Evolutionary conservation across 1,140 invertebrate species (phyloP).

Genomic region (Holcopasites calliopsidis): DNA sequence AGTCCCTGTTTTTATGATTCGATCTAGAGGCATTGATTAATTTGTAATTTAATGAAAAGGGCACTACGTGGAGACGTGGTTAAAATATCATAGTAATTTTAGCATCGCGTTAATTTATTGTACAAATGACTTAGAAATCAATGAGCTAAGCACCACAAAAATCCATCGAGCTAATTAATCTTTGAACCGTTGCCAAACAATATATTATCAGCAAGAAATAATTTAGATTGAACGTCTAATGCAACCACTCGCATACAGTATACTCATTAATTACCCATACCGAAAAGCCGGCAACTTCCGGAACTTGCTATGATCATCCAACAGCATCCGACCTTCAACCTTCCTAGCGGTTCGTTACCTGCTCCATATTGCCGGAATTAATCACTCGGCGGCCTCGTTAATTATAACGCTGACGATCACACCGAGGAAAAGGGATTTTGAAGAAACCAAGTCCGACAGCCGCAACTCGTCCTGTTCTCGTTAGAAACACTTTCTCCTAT

Average conservation of each 20-base stretch:
- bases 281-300: not conserved
- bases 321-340: not conserved
- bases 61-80: not conserved
- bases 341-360: not conserved
- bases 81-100: too few relatives aligned
- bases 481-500: constrained; percentile 25
- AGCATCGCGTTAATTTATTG: too few relatives aligned
- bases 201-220: not conserved
- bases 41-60: not conserved
- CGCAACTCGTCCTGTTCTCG: constrained; percentile 1
- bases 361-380: constrained; percentile 11
- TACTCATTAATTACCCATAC: not conserved
- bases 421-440: not conserved
- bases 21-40: too few relatives aligned
- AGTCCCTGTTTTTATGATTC: not conserved
- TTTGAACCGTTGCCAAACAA: not conserved
- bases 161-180: constrained; percentile 1
- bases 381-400: constrained; percentile 1
- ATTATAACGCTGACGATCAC: constrained; percentile 1
- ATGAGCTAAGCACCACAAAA: not conserved
- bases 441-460: not conserved
- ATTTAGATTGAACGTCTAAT: not conserved
- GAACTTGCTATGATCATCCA: not conserved
- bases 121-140: too few relatives aligned
- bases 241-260: not conserved